phyloP scores from a whole-genome alignment of 2,888 invertebrate species.

The Stenurella melanura region DNA sequence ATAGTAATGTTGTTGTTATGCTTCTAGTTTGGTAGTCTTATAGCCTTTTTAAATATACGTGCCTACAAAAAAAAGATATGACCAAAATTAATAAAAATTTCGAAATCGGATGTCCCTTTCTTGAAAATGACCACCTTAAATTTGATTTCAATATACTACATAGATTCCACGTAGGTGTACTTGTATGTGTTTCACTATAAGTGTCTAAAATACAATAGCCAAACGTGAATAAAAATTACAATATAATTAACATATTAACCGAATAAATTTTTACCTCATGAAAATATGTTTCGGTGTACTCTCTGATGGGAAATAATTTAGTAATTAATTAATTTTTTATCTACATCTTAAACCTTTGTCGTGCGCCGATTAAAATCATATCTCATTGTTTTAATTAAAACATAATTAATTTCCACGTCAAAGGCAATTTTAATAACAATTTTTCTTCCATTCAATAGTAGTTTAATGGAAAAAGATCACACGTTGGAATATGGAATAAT shows the following conservation, averaged over 20 bases:
- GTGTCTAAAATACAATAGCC: too few relatives aligned
- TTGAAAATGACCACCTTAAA: too few relatives aligned
- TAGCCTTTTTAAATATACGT: too few relatives aligned
- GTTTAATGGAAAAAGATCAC: background rate
- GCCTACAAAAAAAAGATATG: too few relatives aligned
- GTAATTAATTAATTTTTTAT: constrained; percentile 31
- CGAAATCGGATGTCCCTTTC: too few relatives aligned
- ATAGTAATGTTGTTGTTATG: too few relatives aligned
- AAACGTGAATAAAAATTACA: too few relatives aligned
- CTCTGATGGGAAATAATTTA: constrained; percentile 17
- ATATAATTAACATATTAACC: background rate
- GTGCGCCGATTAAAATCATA: constrained; percentile 23
- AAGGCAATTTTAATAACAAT: constrained; percentile 4
- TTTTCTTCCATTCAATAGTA: background rate
- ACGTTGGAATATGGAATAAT: background rate
- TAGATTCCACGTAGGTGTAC: too few relatives aligned
- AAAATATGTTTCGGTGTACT: background rate
- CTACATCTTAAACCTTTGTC: constrained; percentile 25
- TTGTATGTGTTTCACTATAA: too few relatives aligned
- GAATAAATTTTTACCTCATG: background rate
- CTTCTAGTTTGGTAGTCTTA: too few relatives aligned
- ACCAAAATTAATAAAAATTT: too few relatives aligned
- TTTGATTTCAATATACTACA: too few relatives aligned
- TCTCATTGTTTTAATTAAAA: constrained; percentile 26
- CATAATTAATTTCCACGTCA: constrained; percentile 15